Conservation (phyloP, 2,888 invertebrate genomes). For the Athalia rosae region DNA sequence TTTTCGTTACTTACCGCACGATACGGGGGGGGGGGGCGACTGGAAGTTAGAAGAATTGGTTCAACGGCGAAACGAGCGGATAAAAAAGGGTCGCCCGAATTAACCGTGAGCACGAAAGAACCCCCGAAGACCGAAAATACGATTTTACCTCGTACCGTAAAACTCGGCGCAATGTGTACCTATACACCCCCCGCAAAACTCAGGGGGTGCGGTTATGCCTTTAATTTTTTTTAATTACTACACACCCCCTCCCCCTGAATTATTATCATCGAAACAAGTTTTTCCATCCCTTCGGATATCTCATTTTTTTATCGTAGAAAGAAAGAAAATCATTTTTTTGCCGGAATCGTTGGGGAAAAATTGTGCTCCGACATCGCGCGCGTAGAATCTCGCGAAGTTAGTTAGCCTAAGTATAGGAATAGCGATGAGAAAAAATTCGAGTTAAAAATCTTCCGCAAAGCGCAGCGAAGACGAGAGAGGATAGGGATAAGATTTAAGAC, state of each 20-base stretch:
- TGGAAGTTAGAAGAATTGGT: conserved; percentile 6
- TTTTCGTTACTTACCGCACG: neutral
- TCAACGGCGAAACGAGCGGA: neutral
- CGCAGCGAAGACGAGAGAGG: too few species aligned
- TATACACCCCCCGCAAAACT: too few species aligned
- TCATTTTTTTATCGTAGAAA: too few species aligned
- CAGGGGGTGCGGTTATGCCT: neutral
- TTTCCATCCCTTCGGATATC: too few species aligned
- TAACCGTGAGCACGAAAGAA: conserved; percentile 16
- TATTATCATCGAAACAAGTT: neutral
- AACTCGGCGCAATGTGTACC: too few species aligned
- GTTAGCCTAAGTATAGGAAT: too few species aligned
- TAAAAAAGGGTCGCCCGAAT: neutral
- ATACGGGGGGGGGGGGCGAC: neutral
- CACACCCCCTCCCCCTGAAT: neutral
- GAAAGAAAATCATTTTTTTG: too few species aligned
- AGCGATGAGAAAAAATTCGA: too few species aligned
- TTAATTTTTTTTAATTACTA: conserved; percentile 4
- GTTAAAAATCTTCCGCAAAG: too few species aligned
- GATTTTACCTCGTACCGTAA: neutral
- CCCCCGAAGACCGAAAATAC: neutral
- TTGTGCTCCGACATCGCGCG: too few species aligned
- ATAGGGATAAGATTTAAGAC: conserved; percentile 51
- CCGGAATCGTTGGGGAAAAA: too few species aligned
- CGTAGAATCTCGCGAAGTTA: too few species aligned